Conservation (phyloP, 2,797 vertebrate species). For the Fundulus diaphanus region DNA sequence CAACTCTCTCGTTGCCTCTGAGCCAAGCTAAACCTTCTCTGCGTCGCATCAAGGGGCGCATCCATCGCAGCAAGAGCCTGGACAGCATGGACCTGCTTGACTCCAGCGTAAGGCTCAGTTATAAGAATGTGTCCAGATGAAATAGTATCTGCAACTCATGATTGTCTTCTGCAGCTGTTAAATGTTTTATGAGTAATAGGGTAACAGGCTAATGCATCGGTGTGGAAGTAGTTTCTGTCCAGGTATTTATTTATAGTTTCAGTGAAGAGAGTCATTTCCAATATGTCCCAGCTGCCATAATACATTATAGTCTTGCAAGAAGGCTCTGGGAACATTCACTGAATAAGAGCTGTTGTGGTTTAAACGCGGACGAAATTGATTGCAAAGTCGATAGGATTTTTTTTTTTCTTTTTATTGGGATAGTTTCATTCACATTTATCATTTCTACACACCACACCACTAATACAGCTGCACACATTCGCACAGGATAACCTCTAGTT, state of each 20-base stretch:
- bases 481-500: slow-evolving; percentile 57
- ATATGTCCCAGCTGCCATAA: not conserved
- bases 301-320: not conserved
- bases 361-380: slow-evolving; percentile 7
- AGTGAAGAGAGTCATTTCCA: not conserved
- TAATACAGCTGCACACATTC: slow-evolving; percentile 18
- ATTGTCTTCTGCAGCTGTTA: not conserved
- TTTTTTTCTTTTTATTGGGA: slow-evolving; percentile 3
- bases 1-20: slow-evolving; percentile 78
- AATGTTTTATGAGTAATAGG: not conserved
- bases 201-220: not conserved
- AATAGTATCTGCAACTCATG: not conserved
- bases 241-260: not conserved
- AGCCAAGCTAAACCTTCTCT: slow-evolving; percentile 95
- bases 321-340: not conserved
- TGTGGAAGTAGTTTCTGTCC: not conserved
- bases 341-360: slow-evolving; percentile 30
- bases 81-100: slow-evolving; percentile 94
- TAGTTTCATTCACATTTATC: slow-evolving; percentile 53
- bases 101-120: slow-evolving; percentile 86
- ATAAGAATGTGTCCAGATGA: not conserved
- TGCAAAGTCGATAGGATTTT: not conserved
- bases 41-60: slow-evolving; percentile 94
- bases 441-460: slow-evolving; percentile 21
- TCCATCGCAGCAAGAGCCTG: slow-evolving; percentile 95